Conservation (phyloP, 2,888 invertebrate genomes). For the Pogonocherus hispidulus region DNA sequence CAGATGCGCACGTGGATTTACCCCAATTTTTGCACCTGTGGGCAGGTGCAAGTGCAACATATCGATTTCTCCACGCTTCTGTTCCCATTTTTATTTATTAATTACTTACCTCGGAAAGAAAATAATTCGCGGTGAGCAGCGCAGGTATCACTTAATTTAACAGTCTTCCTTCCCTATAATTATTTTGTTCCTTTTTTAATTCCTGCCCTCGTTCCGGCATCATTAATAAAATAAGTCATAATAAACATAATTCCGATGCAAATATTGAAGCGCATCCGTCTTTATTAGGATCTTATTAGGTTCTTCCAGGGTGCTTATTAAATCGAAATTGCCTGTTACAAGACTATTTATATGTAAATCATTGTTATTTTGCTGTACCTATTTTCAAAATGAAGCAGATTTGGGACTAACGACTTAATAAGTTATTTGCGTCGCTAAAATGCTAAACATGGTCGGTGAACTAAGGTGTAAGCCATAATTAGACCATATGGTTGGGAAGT, state of each 20-base stretch:
- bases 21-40: conserved; percentile 56
- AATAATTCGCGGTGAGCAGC: not conserved
- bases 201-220: not conserved
- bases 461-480: too few species aligned
- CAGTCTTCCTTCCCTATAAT: not conserved
- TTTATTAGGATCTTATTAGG: not conserved
- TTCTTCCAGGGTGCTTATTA: too few species aligned
- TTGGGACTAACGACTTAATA: too few species aligned
- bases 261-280: not conserved
- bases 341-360: too few species aligned
- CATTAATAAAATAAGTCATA: not conserved
- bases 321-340: too few species aligned
- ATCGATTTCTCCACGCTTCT: conserved; percentile 49
- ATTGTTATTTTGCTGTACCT: too few species aligned
- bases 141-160: conserved; percentile 15
- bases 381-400: too few species aligned
- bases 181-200: conserved; percentile 11
- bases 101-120: not conserved
- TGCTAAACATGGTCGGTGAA: too few species aligned
- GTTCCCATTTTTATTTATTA: conserved; percentile 21
- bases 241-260: too few species aligned
- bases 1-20: conserved; percentile 48
- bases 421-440: too few species aligned
- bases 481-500: too few species aligned
- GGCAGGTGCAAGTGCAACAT: conserved; percentile 48